phyloP scores from a whole-genome alignment of 2,797 vertebrate genomes.

The Sebastes matsubarae region DNA sequence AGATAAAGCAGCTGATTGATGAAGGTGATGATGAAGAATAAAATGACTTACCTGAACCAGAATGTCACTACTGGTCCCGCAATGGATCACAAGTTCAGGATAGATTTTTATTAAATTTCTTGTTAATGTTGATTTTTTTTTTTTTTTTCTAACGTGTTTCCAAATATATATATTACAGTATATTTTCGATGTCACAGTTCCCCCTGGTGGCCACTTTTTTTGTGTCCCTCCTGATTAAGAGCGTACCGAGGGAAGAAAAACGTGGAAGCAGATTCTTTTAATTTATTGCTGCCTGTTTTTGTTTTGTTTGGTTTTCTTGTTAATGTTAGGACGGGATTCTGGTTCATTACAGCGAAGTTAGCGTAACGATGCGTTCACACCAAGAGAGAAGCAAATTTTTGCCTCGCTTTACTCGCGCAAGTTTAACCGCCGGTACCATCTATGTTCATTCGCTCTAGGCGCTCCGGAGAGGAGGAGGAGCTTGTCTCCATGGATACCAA shows the following conservation, averaged over 20 bases:
- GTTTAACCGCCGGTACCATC: too few species aligned
- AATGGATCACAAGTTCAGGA: conserved; percentile 1
- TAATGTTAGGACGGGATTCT: not conserved
- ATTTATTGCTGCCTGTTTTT: not conserved
- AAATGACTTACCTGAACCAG: not conserved
- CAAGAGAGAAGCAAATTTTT: too few species aligned
- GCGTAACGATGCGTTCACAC: too few species aligned
- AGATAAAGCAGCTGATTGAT: not conserved
- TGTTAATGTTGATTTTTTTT: not conserved
- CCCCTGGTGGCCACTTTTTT: not conserved
- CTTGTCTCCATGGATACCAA: too few species aligned
- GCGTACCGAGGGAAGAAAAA: not conserved
- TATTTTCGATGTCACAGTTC: not conserved
- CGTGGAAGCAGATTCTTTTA: not conserved
- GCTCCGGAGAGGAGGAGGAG: too few species aligned
- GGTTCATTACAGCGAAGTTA: not conserved
- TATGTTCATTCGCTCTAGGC: not conserved
- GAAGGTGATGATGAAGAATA: conserved; percentile 7
- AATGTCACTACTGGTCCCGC: not conserved
- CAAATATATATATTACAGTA: not conserved
- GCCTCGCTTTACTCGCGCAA: too few species aligned
- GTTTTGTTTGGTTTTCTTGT: not conserved
- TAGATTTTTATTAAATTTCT: not conserved
- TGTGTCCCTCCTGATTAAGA: not conserved
- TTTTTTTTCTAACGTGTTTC: not conserved